A percentile compares a stretch with the other conserved stretches of the same genome.
These are phyloP conservation scores for Montipora foliosa DNA, from an alignment of 64 coral and sea anemone genomes.

Conservation along the genomic window DNA sequence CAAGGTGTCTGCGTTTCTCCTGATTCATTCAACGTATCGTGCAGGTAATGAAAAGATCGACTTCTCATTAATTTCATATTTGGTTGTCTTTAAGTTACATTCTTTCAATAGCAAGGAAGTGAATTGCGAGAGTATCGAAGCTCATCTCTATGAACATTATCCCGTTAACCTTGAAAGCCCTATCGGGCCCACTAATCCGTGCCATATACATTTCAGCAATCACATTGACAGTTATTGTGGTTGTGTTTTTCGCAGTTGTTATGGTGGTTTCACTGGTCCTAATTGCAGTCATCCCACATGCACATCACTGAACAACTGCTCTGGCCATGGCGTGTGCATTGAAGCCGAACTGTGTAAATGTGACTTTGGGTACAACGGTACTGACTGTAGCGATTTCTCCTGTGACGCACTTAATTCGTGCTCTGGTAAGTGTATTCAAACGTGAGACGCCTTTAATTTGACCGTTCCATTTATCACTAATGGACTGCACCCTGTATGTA, in stretches of 20 bases:
- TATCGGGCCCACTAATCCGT: not conserved
- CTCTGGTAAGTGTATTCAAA: constrained; percentile 47
- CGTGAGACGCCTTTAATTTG: not conserved
- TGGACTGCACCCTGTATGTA: not conserved
- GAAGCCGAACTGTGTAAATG: constrained; percentile 73
- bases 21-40: constrained; percentile 30
- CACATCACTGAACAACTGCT: constrained; percentile 48
- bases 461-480: not conserved
- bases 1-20: constrained; percentile 39
- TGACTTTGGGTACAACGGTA: constrained; percentile 57
- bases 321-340: constrained; percentile 40
- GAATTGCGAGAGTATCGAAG: not conserved
- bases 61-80: not conserved
- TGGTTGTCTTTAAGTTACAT: not conserved
- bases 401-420: constrained; percentile 64
- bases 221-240: not conserved
- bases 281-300: constrained; percentile 57
- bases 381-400: constrained; percentile 58
- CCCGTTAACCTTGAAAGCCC: not conserved
- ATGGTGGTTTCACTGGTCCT: constrained; percentile 45
- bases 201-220: not conserved
- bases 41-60: constrained; percentile 50
- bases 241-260: constrained; percentile 40
- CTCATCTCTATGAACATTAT: not conserved
- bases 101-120: not conserved